These are phyloP conservation scores for Hybognathus amarus DNA, from an alignment of 2,797 vertebrate genomes.

Conservation along the genomic window DNA sequence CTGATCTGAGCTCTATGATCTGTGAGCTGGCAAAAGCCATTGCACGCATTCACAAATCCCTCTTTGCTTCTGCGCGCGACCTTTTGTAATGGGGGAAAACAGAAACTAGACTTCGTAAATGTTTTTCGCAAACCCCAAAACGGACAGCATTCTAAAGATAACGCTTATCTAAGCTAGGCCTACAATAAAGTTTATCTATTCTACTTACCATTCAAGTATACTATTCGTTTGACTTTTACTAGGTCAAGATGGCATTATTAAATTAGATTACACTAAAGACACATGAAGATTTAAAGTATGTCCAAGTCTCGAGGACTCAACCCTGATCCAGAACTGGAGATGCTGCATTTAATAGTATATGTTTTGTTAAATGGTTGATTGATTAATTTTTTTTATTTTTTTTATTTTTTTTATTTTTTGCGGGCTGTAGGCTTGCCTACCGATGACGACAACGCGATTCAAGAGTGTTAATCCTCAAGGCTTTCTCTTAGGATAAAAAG, in stretches of 20 bases:
- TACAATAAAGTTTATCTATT: background rate
- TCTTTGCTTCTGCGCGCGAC: slow-evolving; percentile 49
- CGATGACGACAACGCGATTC: background rate
- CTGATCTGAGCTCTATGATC: slow-evolving; percentile 70
- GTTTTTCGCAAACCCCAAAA: slow-evolving; percentile 16
- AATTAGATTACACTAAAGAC: background rate
- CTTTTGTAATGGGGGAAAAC: slow-evolving; percentile 49
- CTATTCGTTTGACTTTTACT: background rate
- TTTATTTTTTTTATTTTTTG: background rate
- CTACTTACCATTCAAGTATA: background rate
- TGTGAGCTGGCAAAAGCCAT: slow-evolving; percentile 70
- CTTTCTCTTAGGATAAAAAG: slow-evolving; percentile 69
- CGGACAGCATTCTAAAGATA: background rate
- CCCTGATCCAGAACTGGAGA: background rate
- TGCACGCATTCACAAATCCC: slow-evolving; percentile 71
- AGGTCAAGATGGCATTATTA: background rate
- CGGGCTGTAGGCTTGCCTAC: background rate
- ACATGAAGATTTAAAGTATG: background rate
- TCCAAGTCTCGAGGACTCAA: background rate
- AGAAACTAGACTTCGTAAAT: slow-evolving; percentile 36
- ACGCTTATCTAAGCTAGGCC: background rate
- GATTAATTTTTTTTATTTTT: too few species aligned
- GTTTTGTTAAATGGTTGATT: background rate
- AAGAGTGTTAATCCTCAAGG: slow-evolving; percentile 75
- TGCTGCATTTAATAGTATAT: background rate